Evolutionary conservation across 2,113 vertebrate species (phyloP).

Genomic region (Corythornis madagascariensis): DNA sequence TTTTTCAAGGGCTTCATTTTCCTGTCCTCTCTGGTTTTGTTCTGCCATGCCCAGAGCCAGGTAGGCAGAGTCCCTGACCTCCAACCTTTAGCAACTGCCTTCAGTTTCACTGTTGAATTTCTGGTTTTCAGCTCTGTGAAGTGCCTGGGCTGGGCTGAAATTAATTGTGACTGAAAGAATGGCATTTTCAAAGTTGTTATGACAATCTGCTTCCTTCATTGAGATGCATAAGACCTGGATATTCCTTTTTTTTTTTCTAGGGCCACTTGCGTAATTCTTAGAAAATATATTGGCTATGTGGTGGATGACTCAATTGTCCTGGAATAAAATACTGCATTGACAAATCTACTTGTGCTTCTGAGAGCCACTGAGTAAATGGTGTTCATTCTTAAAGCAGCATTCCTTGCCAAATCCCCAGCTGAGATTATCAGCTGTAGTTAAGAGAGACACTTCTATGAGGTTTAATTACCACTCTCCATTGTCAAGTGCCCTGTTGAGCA

Average conservation of each 20-base stretch:
- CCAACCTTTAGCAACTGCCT: not conserved
- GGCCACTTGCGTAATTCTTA: slow-evolving; percentile 39
- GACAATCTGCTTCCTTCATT: slow-evolving; percentile 66
- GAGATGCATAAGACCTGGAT: slow-evolving; percentile 49
- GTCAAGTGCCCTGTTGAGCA: not conserved
- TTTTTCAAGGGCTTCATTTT: not conserved
- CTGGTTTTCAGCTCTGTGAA: not conserved
- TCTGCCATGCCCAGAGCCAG: not conserved
- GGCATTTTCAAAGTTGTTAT: slow-evolving; percentile 66
- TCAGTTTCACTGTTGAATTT: not conserved
- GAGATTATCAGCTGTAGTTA: slow-evolving; percentile 23
- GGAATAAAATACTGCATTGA: slow-evolving; percentile 50
- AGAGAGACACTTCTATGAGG: not conserved
- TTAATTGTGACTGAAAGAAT: slow-evolving; percentile 64
- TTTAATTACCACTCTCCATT: slow-evolving; percentile 5
- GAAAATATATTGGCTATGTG: slow-evolving; percentile 43
- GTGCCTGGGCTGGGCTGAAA: slow-evolving; percentile 23
- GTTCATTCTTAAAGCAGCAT: slow-evolving; percentile 9
- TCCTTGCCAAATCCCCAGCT: not conserved
- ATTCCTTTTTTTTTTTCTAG: slow-evolving; percentile 52
- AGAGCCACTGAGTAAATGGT: not conserved
- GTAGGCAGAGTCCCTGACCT: not conserved
- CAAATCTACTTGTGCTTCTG: slow-evolving; percentile 23
- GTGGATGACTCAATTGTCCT: slow-evolving; percentile 50
- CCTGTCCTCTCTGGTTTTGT: not conserved